Percentiles rank a stretch among this genome's conserved stretches.
Conservation (phyloP, 2,113 vertebrate genomes). For the Nannospalax galili region DNA sequence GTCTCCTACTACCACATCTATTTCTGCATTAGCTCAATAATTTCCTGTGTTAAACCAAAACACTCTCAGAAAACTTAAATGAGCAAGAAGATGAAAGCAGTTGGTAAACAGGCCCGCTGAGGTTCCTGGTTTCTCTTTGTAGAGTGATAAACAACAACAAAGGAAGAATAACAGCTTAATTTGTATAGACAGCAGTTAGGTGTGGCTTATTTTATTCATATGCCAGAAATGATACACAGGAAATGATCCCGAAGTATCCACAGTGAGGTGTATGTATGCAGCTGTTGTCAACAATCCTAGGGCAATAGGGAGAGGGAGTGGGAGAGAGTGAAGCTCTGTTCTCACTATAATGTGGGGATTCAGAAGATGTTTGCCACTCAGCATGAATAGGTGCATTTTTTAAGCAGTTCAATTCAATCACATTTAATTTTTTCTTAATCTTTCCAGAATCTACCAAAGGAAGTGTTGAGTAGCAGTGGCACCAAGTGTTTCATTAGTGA, state of each 20-base stretch:
- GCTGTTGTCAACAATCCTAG: background rate
- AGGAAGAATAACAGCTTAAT: background rate
- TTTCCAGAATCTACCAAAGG: constrained; percentile 31
- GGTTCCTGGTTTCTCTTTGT: constrained; percentile 50
- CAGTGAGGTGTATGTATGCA: background rate
- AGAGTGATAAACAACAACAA: constrained; percentile 44
- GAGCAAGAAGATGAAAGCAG: constrained; percentile 3
- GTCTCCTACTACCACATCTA: background rate
- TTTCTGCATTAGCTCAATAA: background rate
- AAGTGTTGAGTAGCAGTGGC: background rate
- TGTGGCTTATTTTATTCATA: background rate
- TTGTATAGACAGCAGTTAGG: background rate
- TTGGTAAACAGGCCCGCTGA: constrained; percentile 22
- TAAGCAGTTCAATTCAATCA: background rate
- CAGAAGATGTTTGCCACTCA: constrained; percentile 31
- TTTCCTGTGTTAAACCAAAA: constrained; percentile 22
- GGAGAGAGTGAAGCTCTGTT: constrained; percentile 27
- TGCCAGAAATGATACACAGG: constrained; percentile 16
- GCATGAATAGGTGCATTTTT: background rate
- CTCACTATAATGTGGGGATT: background rate
- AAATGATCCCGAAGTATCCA: background rate
- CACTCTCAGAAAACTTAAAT: constrained; percentile 19
- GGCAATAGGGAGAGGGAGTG: constrained; percentile 31
- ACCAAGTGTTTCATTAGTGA: background rate
- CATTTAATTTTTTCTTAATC: background rate